Conservation (phyloP, 2,113 vertebrate species). For the Rhizomys pruinosus region DNA sequence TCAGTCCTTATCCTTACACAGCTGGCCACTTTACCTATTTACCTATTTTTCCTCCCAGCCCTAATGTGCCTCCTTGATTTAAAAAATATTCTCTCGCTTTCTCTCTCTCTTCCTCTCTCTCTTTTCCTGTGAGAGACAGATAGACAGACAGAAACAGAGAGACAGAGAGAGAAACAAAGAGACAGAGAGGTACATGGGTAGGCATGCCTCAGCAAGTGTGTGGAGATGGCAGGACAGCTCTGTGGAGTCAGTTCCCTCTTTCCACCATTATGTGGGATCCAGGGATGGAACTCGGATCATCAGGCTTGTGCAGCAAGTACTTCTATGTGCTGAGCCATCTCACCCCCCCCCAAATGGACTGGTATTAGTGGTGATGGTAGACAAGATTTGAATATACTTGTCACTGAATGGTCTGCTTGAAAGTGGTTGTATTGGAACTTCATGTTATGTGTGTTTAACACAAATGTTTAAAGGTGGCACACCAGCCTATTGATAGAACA, state of each 20-base stretch:
- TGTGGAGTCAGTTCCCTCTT: no score
- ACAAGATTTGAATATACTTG: background rate
- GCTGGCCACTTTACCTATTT: background rate
- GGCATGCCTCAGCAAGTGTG: background rate
- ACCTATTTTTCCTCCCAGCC: background rate
- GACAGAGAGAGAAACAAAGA: no score
- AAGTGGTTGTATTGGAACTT: constrained; percentile 13
- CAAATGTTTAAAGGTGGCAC: background rate
- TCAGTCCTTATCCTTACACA: background rate
- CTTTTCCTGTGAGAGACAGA: no score
- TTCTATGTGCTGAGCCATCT: background rate
- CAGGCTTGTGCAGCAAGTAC: background rate
- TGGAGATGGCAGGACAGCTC: background rate
- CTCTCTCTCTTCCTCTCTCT: no score
- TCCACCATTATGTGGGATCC: background rate
- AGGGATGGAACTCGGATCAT: background rate
- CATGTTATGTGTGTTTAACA: background rate
- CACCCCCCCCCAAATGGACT: background rate
- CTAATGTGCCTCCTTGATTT: background rate
- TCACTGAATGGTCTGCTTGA: background rate
- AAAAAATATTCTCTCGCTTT: no score
- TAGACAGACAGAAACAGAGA: no score
- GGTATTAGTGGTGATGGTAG: background rate
- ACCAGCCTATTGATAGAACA: background rate
- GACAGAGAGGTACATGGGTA: background rate